phyloP scores from a whole-genome alignment of 23 tunicate species.

The Halocynthia aurantium region DNA sequence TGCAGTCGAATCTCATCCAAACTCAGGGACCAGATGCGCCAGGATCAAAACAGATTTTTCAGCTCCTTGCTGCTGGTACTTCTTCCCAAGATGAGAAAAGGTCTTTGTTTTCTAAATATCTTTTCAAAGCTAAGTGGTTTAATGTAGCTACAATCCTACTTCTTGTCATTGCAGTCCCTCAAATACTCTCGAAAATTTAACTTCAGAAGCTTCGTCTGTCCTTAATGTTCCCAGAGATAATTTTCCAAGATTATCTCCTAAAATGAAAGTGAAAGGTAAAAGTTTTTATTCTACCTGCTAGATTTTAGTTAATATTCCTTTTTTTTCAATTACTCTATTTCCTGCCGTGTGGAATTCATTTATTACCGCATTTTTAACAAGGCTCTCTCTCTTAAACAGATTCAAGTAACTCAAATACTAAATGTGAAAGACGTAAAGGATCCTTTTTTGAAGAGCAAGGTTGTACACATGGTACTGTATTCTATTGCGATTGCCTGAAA shows the following conservation, averaged over 20 bases:
- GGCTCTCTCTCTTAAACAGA: background rate
- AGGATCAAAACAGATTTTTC: background rate
- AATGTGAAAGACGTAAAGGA: background rate
- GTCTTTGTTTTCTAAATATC: background rate
- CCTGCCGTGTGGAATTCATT: background rate
- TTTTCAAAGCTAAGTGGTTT: background rate
- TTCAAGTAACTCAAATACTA: background rate
- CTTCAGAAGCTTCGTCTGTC: background rate
- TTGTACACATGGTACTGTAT: background rate
- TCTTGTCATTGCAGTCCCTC: background rate
- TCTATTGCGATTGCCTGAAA: too few relatives aligned
- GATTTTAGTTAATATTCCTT: too few relatives aligned
- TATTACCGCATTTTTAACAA: background rate
- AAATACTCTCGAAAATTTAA: background rate
- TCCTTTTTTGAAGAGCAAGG: background rate
- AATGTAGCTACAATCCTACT: too few relatives aligned
- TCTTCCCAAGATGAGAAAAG: background rate
- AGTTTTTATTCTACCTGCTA: too few relatives aligned
- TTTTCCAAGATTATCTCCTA: constrained; percentile 22
- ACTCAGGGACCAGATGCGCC: background rate
- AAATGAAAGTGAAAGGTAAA: constrained; percentile 20
- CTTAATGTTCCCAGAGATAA: background rate
- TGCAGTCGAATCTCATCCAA: background rate
- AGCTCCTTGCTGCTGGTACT: background rate
- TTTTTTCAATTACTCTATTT: too few relatives aligned